Evolutionary conservation across 1,140 invertebrate genomes (phyloP), one percentile per base, ranked within the genome.

Genomic region (Lordiphosa clarofinis): DNA sequence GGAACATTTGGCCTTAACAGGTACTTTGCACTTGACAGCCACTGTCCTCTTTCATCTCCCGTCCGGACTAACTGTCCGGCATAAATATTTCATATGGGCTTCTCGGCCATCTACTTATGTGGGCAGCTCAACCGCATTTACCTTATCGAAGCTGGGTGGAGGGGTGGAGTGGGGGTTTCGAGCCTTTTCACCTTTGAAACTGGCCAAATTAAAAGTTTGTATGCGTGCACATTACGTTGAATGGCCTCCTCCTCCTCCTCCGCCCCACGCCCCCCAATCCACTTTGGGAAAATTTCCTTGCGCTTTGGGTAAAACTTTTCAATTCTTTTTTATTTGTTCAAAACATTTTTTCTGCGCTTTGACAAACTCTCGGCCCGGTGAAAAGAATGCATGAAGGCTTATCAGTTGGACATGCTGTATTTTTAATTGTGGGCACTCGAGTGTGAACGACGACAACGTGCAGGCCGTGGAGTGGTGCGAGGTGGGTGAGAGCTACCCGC

Each of bases 371-470:
- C 11, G 19, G 21, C 38, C 31, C 33, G 56, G 48, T 46, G 67
- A 64, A 81, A 82, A 81, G 75, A 81, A 68, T 82, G 75, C 76
- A 82, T 69, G 75, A 82, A 82, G 76, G 72, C 76, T 82, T 82
- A 82, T 82, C 76, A 82, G 76, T 82, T 76, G 76, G 76, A 73
- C 76, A 76, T 63, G 78, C 72, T 84, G 72, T 82, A 84, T 82
- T 82, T 28, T 82, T 82, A 82, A 82, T 82, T 82, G 76, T 59
- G 78, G 54, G 76, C 76, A 84, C 76, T 84, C 76, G 78, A 82
- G 76, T 82, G 76, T 76, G 68, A 82, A 61, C 50, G 58, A 76
- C 55, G 40, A 63, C 53, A 52, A 54, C 42, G 40, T 46, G 40
- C 9, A 19, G 15, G 56, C 21, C 50, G 50, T 28, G 39, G 36